These are phyloP conservation scores for Semibalanus balanoides DNA, from an alignment of 1,140 invertebrate genomes.

Conservation along the genomic window DNA sequence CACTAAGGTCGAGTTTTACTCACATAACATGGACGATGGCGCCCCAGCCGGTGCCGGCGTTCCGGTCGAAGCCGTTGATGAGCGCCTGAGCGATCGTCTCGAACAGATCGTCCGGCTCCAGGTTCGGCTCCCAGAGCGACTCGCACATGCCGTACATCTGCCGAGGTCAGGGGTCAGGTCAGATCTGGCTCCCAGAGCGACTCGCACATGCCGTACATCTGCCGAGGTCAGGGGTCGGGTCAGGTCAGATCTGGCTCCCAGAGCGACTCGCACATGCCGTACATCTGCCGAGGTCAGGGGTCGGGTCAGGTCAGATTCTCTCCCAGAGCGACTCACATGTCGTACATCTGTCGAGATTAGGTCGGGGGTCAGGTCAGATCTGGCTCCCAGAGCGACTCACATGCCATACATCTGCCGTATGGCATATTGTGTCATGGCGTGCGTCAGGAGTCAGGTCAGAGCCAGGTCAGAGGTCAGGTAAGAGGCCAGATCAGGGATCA, in stretches of 20 bases:
- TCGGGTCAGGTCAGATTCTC: slow-evolving; percentile 70
- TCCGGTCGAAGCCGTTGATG: slow-evolving; percentile 89
- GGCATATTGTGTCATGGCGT: too few relatives aligned
- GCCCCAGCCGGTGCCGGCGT: slow-evolving; percentile 96
- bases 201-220: slow-evolving; percentile 73
- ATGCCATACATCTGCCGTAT: slow-evolving; percentile 47
- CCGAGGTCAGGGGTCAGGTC: too few relatives aligned
- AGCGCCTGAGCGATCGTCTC: slow-evolving; percentile 93
- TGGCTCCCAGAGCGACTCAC: slow-evolving; percentile 89
- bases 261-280: slow-evolving; percentile 87
- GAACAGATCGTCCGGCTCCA: slow-evolving; percentile 86
- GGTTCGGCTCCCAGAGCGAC: slow-evolving; percentile 75
- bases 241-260: slow-evolving; percentile 81
- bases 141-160: slow-evolving; percentile 71
- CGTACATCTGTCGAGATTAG: slow-evolving; percentile 11
- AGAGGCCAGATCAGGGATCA: too few relatives aligned
- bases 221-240: too few relatives aligned
- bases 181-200: slow-evolving; percentile 80
- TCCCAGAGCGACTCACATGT: slow-evolving; percentile 96
- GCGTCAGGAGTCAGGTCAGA: too few relatives aligned
- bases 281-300: slow-evolving; percentile 13
- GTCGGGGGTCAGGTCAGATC: too few relatives aligned
- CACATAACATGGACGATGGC: slow-evolving; percentile 89
- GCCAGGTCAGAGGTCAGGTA: too few relatives aligned
- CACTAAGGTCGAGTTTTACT: slow-evolving; percentile 26